Evolutionary conservation across 2,113 vertebrate genomes (phyloP).

Genomic region (Peromyscus californicus): DNA sequence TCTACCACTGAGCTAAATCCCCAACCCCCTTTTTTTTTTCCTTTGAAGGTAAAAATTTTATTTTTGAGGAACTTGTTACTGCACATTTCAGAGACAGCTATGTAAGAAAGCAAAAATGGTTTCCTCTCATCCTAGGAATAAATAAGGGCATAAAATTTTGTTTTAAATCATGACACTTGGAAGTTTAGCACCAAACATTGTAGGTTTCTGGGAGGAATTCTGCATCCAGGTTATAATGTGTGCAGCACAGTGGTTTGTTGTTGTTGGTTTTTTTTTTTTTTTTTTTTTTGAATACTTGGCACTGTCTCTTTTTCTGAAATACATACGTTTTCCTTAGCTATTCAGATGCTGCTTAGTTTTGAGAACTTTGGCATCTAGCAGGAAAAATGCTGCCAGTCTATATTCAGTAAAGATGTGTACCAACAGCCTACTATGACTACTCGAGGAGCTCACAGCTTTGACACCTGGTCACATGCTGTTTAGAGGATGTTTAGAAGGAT

Average conservation of each 20-base stretch:
- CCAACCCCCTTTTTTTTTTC: too few relatives aligned
- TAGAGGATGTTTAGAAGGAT: not conserved
- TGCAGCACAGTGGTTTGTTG: not conserved
- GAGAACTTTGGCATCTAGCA: not conserved
- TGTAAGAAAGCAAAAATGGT: slow-evolving; percentile 85
- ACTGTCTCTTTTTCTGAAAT: not conserved
- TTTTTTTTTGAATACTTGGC: not conserved
- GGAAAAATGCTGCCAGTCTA: not conserved
- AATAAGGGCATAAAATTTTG: slow-evolving; percentile 86
- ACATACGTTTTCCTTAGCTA: not conserved
- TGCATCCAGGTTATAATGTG: not conserved
- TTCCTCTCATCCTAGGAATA: slow-evolving; percentile 84
- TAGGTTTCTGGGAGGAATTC: not conserved
- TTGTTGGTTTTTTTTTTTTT: not conserved
- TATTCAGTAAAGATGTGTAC: not conserved
- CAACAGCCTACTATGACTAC: not conserved
- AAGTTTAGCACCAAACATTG: slow-evolving; percentile 88
- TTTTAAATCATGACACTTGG: slow-evolving; percentile 85
- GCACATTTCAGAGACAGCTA: slow-evolving; percentile 86
- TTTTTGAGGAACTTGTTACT: slow-evolving; percentile 86
- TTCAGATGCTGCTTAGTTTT: not conserved
- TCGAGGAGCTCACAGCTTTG: not conserved
- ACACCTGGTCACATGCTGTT: not conserved
- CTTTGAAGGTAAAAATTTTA: slow-evolving; percentile 86
- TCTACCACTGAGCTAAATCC: too few relatives aligned